Conservation (phyloP, 2,113 vertebrate species). For the Clarias magur region DNA sequence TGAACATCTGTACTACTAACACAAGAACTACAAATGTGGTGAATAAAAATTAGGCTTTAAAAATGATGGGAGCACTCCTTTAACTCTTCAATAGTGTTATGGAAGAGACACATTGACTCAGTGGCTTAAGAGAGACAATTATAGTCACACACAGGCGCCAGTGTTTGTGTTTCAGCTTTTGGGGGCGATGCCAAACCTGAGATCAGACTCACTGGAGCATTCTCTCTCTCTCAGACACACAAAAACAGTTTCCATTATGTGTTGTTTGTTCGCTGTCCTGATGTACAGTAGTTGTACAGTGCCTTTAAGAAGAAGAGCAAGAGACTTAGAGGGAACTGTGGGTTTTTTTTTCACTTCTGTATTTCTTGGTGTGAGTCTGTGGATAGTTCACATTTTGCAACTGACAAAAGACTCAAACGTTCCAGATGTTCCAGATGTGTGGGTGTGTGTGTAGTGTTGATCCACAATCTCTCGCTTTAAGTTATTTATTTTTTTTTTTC, state of each 20-base stretch:
- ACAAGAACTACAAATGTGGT: background rate
- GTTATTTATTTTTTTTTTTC: conserved; percentile 3
- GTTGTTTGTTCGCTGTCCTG: conserved; percentile 29
- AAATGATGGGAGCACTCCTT: background rate
- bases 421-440: conserved; percentile 7
- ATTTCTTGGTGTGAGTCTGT: conserved; percentile 19
- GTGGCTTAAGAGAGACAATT: background rate
- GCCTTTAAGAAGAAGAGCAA: conserved; percentile 42
- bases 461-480: conserved; percentile 7
- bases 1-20: background rate
- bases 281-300: conserved; percentile 21
- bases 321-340: background rate
- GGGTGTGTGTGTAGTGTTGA: background rate
- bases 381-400: conserved; percentile 33
- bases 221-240: background rate
- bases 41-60: background rate
- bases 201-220: conserved; percentile 5
- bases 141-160: background rate
- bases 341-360: background rate
- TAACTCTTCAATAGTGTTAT: background rate
- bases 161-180: background rate
- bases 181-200: background rate
- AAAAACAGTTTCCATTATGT: background rate
- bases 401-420: background rate
- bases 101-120: background rate